Evolutionary conservation across 2,113 vertebrate genomes (phyloP).

Genomic region (Mandrillus leucophaeus): DNA sequence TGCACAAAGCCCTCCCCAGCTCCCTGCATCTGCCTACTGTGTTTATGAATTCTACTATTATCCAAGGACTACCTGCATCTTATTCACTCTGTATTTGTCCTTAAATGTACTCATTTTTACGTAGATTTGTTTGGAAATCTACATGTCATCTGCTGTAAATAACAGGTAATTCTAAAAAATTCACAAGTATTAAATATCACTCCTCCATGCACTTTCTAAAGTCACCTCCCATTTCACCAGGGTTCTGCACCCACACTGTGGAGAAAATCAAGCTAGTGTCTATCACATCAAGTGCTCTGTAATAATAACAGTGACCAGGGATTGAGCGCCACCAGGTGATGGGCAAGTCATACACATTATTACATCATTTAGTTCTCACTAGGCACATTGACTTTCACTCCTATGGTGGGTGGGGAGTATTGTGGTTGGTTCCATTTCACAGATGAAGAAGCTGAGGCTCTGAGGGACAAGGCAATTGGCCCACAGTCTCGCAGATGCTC

Average conservation of each 20-base stretch:
- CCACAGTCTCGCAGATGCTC: not conserved
- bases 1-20: not conserved
- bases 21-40: not conserved
- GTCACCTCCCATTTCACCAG: not conserved
- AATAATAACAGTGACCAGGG: not conserved
- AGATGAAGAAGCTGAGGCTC: not conserved
- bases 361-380: not conserved
- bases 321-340: not conserved
- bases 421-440: not conserved
- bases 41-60: not conserved
- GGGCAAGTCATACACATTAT: not conserved
- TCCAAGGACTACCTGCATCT: not conserved
- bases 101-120: not conserved
- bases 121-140: not conserved
- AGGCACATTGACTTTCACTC: not conserved
- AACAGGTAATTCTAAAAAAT: constrained; percentile 41
- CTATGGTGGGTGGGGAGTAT: not conserved
- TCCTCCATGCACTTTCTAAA: not conserved
- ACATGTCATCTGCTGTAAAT: not conserved
- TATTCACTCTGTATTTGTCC: not conserved
- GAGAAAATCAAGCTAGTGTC: not conserved
- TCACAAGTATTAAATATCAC: not conserved
- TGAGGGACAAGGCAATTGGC: not conserved
- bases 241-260: not conserved
- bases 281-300: not conserved